Evolutionary conservation across 2,797 vertebrate genomes (phyloP), one percentile per base, ranked within the genome.

Genomic region (Tokudaia tokunoshimensis): DNA sequence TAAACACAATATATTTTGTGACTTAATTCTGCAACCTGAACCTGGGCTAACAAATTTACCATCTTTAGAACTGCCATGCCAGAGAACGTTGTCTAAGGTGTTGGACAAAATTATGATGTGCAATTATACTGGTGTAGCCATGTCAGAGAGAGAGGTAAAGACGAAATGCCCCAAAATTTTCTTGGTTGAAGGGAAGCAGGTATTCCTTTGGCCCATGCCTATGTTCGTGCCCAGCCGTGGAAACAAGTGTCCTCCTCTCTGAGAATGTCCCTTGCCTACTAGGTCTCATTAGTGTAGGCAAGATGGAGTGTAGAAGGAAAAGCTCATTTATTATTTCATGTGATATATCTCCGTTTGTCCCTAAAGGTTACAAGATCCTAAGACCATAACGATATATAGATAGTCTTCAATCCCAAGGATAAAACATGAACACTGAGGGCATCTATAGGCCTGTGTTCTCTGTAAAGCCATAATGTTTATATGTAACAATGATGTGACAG

Each of bases 1-100:
- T 55, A 13, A 79, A 59, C 9, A 70, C 75, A 57, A 74, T 70
- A 19, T 44, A 14, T 81, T n/a, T 59, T 29, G 41, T 76, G 94
- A 94, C 29, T 96, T 37, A 6, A 5, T 74, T 96, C 31, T 97
- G 34, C 52, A 74, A 65, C 79, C 52, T 87, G 37, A 11, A 11
- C 31, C 2, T 50, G 41, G 29, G 67, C 15, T 67, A 52, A 80
- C 72, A 91, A 59, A 57, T 22, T 55, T 41, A n/a, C 5, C 8
- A 59, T 70, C 44, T 94, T 94, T 14, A 50, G 89, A 76, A 67
- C 15, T 7, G 22, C 12, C 31, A 20, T 52, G 76, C 44, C 29
- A 50, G 76, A 81, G 59, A 80, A 34, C 5, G 3, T 19, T 63
- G 31, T 26, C 20, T 70, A 57, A 78, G 34, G 19, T 12, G 34